phyloP scores from a whole-genome alignment of 2,797 vertebrate species.

The Glossophaga mutica region DNA sequence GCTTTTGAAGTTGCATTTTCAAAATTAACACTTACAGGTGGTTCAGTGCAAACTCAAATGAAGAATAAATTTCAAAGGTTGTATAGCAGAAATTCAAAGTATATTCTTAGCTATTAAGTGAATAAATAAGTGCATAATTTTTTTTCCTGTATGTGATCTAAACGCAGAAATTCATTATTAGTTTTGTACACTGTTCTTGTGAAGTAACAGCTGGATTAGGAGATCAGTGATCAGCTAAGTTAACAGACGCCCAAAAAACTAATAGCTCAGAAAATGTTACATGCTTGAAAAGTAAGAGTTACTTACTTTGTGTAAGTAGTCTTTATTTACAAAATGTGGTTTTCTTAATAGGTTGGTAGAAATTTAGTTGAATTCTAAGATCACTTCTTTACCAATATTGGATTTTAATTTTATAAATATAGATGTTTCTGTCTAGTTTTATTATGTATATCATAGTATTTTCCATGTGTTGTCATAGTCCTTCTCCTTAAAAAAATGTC shows the following conservation, averaged over 20 bases:
- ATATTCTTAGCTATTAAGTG: not conserved
- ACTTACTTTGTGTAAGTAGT: not conserved
- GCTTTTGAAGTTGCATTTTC: not conserved
- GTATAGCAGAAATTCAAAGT: not conserved
- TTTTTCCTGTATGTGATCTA: not conserved
- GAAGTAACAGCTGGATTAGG: slow-evolving; percentile 38
- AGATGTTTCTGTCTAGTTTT: not conserved
- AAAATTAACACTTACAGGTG: not conserved
- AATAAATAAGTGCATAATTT: not conserved
- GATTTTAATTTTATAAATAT: not conserved
- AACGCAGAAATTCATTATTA: not conserved
- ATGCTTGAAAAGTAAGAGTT: not conserved
- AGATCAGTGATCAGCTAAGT: slow-evolving; percentile 45
- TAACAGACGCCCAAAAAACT: slow-evolving; percentile 31
- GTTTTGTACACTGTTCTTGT: slow-evolving; percentile 48
- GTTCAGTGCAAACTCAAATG: not conserved
- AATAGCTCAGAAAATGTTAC: not conserved
- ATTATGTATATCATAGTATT: not conserved
- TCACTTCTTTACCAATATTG: not conserved
- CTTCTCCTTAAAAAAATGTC: not conserved
- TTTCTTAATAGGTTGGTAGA: not conserved
- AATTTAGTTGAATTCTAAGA: not conserved
- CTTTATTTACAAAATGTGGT: not conserved
- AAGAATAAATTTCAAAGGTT: not conserved
- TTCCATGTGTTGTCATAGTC: not conserved